phyloP scores from a whole-genome alignment of 2,113 vertebrate species.

The Meles meles region DNA sequence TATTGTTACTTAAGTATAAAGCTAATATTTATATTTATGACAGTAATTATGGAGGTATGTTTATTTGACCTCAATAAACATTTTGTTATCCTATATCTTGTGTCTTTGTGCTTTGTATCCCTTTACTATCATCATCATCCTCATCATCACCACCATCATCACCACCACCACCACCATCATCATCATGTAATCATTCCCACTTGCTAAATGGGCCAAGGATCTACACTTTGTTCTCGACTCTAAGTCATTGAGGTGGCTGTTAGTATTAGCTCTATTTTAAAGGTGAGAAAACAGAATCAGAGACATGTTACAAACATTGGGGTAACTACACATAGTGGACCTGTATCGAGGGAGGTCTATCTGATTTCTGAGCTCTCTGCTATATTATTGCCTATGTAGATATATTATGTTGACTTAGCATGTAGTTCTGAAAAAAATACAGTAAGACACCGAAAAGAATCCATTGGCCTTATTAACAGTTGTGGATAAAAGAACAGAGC shows the following conservation, averaged over 20 bases:
- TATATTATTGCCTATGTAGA: neutral
- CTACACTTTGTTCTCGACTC: neutral
- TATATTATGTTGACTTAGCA: neutral
- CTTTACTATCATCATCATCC: neutral
- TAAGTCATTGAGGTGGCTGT: neutral
- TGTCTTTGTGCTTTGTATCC: constrained; percentile 5
- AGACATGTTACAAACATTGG: neutral
- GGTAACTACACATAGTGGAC: neutral
- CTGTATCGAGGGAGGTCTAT: neutral
- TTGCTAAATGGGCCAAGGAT: neutral
- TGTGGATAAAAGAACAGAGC: neutral
- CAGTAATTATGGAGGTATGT: constrained; percentile 34
- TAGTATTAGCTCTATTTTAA: neutral
- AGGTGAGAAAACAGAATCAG: neutral
- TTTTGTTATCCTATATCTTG: constrained; percentile 32
- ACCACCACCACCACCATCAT: neutral
- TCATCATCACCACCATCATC: neutral
- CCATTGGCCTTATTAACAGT: neutral
- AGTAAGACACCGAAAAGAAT: neutral
- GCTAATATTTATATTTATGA: constrained; percentile 59
- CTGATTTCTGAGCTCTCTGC: neutral
- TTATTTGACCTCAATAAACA: constrained; percentile 79
- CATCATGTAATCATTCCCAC: neutral
- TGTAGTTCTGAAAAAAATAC: neutral
- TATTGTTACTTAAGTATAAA: constrained; percentile 45